These are phyloP conservation scores for Melipona quadrifasciata DNA, from an alignment of 1,140 invertebrate species.

Conservation along the genomic window DNA sequence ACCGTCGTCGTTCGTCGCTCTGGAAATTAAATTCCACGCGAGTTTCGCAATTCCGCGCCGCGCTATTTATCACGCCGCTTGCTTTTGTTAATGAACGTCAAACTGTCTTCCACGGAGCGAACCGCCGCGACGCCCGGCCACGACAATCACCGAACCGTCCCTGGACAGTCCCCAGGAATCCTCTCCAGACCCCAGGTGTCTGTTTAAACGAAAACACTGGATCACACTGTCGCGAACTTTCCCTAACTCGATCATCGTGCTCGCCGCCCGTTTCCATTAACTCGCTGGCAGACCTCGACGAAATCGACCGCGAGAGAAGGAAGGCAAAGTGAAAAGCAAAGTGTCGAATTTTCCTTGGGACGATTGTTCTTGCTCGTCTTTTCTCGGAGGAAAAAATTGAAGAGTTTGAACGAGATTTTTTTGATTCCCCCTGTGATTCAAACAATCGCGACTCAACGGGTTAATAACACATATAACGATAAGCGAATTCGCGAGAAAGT, in stretches of 20 bases:
- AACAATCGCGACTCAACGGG: too few species aligned
- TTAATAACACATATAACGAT: too few species aligned
- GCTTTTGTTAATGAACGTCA: constrained; percentile 59
- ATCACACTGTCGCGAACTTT: constrained; percentile 18
- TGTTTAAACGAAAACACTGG: constrained; percentile 29
- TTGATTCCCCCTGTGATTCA: not conserved
- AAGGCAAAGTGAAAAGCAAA: not conserved
- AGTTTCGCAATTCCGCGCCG: constrained; percentile 33
- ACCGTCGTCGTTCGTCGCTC: not conserved
- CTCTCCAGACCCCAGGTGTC: not conserved
- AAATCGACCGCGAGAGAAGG: not conserved
- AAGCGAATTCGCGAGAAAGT: not conserved
- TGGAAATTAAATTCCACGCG: constrained; percentile 59
- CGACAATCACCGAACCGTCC: not conserved
- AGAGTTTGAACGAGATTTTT: not conserved
- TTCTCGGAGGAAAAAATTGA: not conserved
- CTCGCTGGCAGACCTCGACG: not conserved
- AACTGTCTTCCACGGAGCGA: constrained; percentile 31
- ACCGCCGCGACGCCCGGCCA: not conserved
- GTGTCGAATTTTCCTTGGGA: not conserved
- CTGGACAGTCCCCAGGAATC: not conserved
- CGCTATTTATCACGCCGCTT: constrained; percentile 46
- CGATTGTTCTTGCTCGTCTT: not conserved
- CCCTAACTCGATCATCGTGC: constrained; percentile 11
- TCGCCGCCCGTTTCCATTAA: not conserved